Conservation (phyloP, 2,797 vertebrate genomes). For the Gymnothorax javanicus region DNA sequence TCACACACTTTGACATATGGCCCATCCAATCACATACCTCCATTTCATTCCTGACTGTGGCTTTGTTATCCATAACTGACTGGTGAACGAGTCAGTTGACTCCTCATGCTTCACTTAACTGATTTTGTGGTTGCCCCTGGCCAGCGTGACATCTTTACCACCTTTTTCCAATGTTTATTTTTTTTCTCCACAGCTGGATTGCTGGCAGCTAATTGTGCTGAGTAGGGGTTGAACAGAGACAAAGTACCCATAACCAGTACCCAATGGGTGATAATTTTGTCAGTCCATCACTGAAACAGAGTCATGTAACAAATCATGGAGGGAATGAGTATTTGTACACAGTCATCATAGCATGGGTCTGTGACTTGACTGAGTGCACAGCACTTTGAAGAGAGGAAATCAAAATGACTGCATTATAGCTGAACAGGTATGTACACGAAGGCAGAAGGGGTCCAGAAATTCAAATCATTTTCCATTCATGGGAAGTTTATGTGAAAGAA, state of each 20-base stretch:
- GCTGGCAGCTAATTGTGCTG: background rate
- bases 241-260: background rate
- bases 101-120: constrained; percentile 24
- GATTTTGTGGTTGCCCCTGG: background rate
- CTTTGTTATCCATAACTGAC: background rate
- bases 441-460: background rate
- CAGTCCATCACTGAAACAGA: background rate
- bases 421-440: background rate
- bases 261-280: background rate
- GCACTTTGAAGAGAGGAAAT: background rate
- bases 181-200: background rate
- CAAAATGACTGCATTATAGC: background rate
- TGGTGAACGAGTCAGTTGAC: background rate
- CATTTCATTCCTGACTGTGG: constrained; percentile 22
- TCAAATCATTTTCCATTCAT: background rate
- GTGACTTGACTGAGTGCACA: background rate
- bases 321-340: background rate
- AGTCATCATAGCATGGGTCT: background rate
- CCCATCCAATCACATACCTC: constrained; percentile 4
- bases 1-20: constrained; percentile 1
- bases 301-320: background rate
- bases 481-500: background rate
- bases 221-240: background rate
- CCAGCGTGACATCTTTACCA: constrained; percentile 11
- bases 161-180: background rate